Evolutionary conservation across 1,140 invertebrate genomes (phyloP).

Genomic region (Drosophila watanabei): DNA sequence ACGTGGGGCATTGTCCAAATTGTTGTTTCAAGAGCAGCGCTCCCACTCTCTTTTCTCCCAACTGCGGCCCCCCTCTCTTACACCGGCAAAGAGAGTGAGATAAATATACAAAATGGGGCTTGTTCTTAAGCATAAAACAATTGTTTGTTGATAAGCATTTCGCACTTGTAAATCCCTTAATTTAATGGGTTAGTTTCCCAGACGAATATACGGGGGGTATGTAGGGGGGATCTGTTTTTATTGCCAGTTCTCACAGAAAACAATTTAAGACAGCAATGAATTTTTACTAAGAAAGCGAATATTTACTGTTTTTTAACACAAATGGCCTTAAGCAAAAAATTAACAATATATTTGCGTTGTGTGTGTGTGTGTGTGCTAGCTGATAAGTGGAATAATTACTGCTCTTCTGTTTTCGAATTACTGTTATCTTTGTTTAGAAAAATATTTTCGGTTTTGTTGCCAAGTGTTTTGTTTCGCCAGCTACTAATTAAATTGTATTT

Average conservation of each 20-base stretch:
- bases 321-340: conserved; percentile 23
- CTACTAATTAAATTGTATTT: conserved; percentile 10
- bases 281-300: conserved; percentile 1
- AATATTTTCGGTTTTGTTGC: conserved; percentile 40
- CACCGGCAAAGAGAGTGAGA: conserved; percentile 38
- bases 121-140: conserved; percentile 24
- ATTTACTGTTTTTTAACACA: conserved; percentile 8
- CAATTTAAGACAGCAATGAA: background rate
- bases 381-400: conserved; percentile 43
- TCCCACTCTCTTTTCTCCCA: background rate
- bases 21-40: conserved; percentile 14
- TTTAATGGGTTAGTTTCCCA: conserved; percentile 39
- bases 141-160: conserved; percentile 42
- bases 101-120: conserved; percentile 12
- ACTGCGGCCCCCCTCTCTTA: background rate
- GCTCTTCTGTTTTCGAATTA: conserved; percentile 31
- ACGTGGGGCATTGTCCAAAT: conserved; percentile 33
- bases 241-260: conserved; percentile 1
- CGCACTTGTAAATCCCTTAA: conserved; percentile 32
- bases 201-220: background rate
- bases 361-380: conserved; percentile 13
- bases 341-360: conserved; percentile 13
- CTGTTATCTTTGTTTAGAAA: conserved; percentile 31
- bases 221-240: conserved; percentile 5
- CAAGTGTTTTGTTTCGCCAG: conserved; percentile 27